Percentiles rank a stretch among this genome's conserved stretches.
Conservation (phyloP, 2,797 vertebrate species). For the Phaenicophaeus curvirostris region DNA sequence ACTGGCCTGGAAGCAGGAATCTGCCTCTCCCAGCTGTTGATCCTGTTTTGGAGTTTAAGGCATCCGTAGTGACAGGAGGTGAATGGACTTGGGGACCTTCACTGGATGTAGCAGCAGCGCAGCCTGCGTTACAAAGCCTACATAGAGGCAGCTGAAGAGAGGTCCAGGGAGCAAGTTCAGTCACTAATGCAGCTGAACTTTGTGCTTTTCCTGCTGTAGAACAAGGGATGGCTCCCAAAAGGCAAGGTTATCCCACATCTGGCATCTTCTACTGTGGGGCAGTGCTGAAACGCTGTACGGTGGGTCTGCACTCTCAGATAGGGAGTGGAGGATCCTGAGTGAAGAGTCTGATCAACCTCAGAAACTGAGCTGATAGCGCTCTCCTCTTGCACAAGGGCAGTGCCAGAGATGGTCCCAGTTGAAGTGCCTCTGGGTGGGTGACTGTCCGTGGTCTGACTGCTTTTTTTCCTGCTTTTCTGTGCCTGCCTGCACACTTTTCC, state of each 20-base stretch:
- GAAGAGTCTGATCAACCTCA: neutral
- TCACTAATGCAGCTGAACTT: neutral
- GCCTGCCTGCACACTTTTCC: neutral
- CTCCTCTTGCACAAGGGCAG: neutral
- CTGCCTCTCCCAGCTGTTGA: neutral
- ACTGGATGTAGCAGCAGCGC: neutral
- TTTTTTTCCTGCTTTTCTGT: neutral
- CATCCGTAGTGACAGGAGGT: neutral
- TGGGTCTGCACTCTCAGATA: neutral
- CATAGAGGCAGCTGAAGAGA: neutral
- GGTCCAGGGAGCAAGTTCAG: neutral
- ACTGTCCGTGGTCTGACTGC: neutral
- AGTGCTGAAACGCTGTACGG: neutral
- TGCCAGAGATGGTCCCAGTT: neutral
- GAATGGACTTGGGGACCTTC: neutral
- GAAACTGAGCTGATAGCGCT: fast-evolving
- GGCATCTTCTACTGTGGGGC: neutral
- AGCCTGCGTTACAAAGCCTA: neutral
- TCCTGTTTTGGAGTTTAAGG: neutral
- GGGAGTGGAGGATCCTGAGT: neutral
- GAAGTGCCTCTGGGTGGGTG: neutral
- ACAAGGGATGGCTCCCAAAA: neutral
- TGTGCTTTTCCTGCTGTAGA: neutral
- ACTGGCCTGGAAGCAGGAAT: neutral
- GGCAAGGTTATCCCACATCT: neutral